These are phyloP conservation scores for Coendou prehensilis DNA, from an alignment of 2,797 vertebrate genomes.

Conservation along the genomic window DNA sequence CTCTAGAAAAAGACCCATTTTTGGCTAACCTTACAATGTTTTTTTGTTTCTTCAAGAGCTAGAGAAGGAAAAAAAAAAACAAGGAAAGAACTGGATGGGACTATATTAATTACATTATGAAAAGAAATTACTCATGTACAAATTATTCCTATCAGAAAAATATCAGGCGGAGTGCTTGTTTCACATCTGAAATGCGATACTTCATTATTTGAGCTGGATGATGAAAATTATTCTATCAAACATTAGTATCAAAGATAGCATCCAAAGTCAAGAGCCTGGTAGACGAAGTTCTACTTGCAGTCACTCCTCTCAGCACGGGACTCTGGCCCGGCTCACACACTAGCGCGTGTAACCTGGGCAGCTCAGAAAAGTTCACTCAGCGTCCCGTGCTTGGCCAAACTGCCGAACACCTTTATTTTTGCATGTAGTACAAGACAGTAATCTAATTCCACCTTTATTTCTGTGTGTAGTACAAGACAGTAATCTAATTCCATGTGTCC, in stretches of 20 bases:
- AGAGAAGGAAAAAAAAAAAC: slow-evolving; percentile 7
- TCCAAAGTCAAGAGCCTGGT: not conserved
- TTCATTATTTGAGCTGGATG: not conserved
- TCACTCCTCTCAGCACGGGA: not conserved
- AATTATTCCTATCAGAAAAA: not conserved
- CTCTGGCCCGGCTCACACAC: not conserved
- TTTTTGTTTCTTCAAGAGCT: not conserved
- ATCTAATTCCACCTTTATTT: slow-evolving; percentile 20
- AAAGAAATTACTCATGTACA: slow-evolving; percentile 4
- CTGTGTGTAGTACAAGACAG: not conserved
- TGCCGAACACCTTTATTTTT: slow-evolving; percentile 43
- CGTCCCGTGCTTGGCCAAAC: not conserved
- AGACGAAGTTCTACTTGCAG: not conserved
- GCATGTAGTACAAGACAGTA: not conserved
- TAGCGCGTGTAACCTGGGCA: not conserved
- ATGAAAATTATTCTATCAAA: not conserved
- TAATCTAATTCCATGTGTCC: not conserved
- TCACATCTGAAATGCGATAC: not conserved
- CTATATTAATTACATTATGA: not conserved
- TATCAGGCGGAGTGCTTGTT: not conserved
- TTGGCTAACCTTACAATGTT: too few relatives aligned
- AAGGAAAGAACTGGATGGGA: not conserved
- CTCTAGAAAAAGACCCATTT: not conserved
- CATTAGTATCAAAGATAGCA: not conserved
- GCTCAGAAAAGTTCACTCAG: not conserved